Evolutionary conservation across 2,888 invertebrate species (phyloP), one percentile per base, ranked within the genome.

Genomic region (Papilio protenor): DNA sequence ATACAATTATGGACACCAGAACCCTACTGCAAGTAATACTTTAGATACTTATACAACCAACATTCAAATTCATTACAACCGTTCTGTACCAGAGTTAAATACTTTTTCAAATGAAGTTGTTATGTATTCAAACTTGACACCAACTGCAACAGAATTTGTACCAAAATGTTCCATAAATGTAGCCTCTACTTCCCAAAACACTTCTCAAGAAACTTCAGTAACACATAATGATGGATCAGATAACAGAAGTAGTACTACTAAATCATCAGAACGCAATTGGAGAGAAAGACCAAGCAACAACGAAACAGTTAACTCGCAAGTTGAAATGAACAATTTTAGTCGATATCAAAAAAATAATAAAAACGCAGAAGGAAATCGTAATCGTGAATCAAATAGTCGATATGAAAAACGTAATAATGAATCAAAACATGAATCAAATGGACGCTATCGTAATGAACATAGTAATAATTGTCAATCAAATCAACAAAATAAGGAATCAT

Each of bases 121-220:
- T 80, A 87, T 90, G 74, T 92, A 91, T 81, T 96, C 96, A 57
- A 95, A 94, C 82, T 89, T 96, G 64, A 95, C 95, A 77, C 90
- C 95, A 18, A 95, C 95, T 69, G 96, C 96, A 27, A 94, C 90
- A 79, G 96, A 96, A 87, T 96, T 96, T 92, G 92, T 95, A 81
- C 96, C 96, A 78, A 95, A 94, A 87, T 83, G 85, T 82, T 84
- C 87, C 71, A 79, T 83, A 57, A 81, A 83, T 73, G 87, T 83
- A 81, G 84, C 86, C 81, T 84, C 87, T 80, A 82, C 82, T 79
- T 77, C 82, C 79, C 79, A 85, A 77, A 82, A 80, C 72, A 79
- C 82, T 71, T 33, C 81, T 75, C 82, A 83, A 82, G 81, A 86
- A 81, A 76, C 83, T 55, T 52, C 57, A 77, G 72, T 80, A 78